Conservation (phyloP, 2,113 vertebrate genomes). For the Tragelaphus strepsiceros region DNA sequence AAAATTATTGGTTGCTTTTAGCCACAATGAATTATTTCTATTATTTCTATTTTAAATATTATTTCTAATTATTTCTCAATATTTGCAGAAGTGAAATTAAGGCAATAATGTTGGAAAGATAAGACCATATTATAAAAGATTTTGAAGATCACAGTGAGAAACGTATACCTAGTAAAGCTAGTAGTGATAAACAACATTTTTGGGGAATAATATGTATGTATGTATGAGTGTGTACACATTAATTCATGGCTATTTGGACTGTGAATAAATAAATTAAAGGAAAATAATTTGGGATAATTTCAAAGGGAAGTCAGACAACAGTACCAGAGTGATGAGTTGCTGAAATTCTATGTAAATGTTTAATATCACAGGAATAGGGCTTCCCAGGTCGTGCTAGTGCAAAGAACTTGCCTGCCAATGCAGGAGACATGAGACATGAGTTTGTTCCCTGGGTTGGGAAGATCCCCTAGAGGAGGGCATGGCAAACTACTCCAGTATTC, state of each 20-base stretch:
- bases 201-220: neutral
- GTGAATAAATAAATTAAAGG: neutral
- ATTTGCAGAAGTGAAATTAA: neutral
- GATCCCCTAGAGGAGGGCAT: neutral
- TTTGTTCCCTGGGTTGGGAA: neutral
- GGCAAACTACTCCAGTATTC: neutral
- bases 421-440: neutral
- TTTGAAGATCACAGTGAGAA: neutral
- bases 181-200: neutral
- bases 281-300: neutral
- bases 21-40: neutral
- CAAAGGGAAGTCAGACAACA: neutral
- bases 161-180: accelerated
- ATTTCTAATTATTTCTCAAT: neutral
- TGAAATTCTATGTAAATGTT: neutral
- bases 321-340: neutral
- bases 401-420: neutral
- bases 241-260: neutral
- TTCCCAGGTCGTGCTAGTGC: neutral
- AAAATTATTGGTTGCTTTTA: neutral
- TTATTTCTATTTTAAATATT: too few relatives aligned
- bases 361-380: neutral
- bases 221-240: neutral
- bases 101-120: neutral
- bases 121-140: neutral